phyloP scores from a whole-genome alignment of 2,888 invertebrate genomes.

The Acanthosoma haemorrhoidale region DNA sequence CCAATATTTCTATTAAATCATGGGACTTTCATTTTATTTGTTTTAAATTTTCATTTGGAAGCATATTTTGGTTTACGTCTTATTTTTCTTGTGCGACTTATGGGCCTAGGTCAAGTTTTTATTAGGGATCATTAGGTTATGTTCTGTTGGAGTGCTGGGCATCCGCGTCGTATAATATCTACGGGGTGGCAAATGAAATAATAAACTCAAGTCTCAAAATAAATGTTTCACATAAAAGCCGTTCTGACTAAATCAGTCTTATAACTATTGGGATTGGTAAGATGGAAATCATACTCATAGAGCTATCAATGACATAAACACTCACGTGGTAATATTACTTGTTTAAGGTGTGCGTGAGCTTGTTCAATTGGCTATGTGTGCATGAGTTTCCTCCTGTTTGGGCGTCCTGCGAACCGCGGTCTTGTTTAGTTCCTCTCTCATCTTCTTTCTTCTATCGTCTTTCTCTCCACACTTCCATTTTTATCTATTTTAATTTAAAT shows the following conservation, averaged over 20 bases:
- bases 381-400: neutral
- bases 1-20: neutral
- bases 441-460: too few species aligned
- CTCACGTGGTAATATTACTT: neutral
- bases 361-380: neutral
- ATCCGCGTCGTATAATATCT: neutral
- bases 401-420: neutral
- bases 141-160: neutral
- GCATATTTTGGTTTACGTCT: neutral
- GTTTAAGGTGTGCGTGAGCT: neutral
- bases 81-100: neutral
- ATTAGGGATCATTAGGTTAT: neutral
- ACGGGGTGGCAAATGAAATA: neutral
- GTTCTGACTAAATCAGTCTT: neutral
- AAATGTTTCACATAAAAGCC: neutral
- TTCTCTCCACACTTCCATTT: neutral
- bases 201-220: neutral
- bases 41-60: neutral
- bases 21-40: neutral
- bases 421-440: neutral
- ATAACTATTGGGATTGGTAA: neutral
- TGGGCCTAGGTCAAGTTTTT: neutral
- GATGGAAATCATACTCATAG: neutral
- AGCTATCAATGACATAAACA: neutral
- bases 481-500: neutral